A percentile compares a stretch with the other conserved stretches of the same genome.
Evolutionary conservation across 1,140 invertebrate genomes (phyloP).

Genomic region (fruit fly (Drosophila melanogaster)): Release_6_plus_ISO1_MT NC_004354.4:17347501-17348000

Average conservation of each 20-base stretch:
- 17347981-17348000: too few species aligned
- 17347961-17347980: too few species aligned
- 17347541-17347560: conserved; percentile 29
- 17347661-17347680: conserved; percentile 3
- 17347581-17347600: conserved; percentile 76
- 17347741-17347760: conserved; percentile 21
- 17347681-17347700: conserved; percentile 39
- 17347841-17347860: too few species aligned
- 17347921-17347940: too few species aligned
- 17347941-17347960: too few species aligned
- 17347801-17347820: conserved; percentile 7
- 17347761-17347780: conserved; percentile 40
- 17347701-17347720: conserved; percentile 28
- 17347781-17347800: conserved; percentile 9
- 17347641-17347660: neutral
- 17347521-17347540: conserved; percentile 21
- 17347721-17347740: conserved; percentile 15
- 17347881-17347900: too few species aligned
- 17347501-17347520: neutral
- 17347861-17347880: too few species aligned
- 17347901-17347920: too few species aligned
- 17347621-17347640: neutral
- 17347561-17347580: conserved; percentile 60
- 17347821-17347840: conserved; percentile 1
- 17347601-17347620: conserved; percentile 47